Percentiles rank a stretch among this genome's conserved stretches.
These are phyloP conservation scores for Thymelicus sylvestris DNA, from an alignment of 2,888 invertebrate species.

Conservation along the genomic window DNA sequence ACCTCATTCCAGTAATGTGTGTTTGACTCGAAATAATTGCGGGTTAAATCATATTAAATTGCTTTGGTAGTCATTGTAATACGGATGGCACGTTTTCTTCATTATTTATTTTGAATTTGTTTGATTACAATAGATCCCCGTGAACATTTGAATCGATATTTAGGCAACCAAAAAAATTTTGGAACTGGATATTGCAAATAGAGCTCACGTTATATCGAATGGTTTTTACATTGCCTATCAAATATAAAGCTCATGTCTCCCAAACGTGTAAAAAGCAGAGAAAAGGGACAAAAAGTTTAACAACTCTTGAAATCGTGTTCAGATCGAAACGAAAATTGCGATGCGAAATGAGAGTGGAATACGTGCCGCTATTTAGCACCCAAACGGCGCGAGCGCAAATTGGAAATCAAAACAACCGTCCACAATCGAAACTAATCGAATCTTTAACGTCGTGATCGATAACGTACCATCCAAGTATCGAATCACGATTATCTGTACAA, in stretches of 20 bases:
- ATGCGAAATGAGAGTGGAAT: conserved; percentile 62
- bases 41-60: conserved; percentile 47
- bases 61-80: conserved; percentile 54
- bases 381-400: conserved; percentile 81
- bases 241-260: conserved; percentile 11
- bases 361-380: conserved; percentile 83
- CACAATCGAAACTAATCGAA: conserved; percentile 81
- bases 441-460: conserved; percentile 80
- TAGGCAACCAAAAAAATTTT: neutral
- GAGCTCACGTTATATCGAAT: neutral
- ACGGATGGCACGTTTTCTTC: conserved; percentile 35
- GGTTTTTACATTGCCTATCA: conserved; percentile 7
- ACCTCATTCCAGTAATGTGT: conserved; percentile 60
- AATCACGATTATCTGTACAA: conserved; percentile 76
- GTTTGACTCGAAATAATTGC: conserved; percentile 51
- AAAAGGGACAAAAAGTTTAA: conserved; percentile 30
- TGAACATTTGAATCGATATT: conserved; percentile 12
- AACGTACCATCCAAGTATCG: conserved; percentile 79
- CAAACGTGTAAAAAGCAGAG: conserved; percentile 28
- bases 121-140: conserved; percentile 16
- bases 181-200: neutral
- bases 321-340: conserved; percentile 76
- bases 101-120: conserved; percentile 30
- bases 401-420: conserved; percentile 84
- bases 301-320: conserved; percentile 48